Conservation (phyloP, 2,113 vertebrate species). For the Camelus dromedarius region DNA sequence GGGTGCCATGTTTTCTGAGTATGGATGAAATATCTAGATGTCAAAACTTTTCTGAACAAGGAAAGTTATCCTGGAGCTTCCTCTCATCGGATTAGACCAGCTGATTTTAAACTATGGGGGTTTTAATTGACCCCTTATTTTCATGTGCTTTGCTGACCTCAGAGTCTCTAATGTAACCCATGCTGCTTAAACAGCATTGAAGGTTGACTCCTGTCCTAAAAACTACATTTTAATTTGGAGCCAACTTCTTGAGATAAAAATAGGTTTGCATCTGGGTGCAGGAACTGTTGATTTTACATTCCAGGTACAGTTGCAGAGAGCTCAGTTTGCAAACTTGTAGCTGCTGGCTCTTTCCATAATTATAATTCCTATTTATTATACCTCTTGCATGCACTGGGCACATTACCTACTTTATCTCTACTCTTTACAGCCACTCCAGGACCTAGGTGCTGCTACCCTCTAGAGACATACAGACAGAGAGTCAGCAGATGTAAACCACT, state of each 20-base stretch:
- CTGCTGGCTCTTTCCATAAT: slow-evolving; percentile 3
- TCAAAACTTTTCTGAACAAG: slow-evolving; percentile 37
- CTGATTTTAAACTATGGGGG: neutral
- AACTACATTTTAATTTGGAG: neutral
- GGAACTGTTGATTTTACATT: slow-evolving; percentile 34
- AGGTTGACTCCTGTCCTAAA: slow-evolving; percentile 33
- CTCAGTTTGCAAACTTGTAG: neutral
- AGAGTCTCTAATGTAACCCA: neutral
- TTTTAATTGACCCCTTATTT: slow-evolving; percentile 3
- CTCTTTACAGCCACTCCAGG: neutral
- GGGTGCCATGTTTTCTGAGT: neutral
- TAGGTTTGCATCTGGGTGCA: neutral
- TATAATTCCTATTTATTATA: slow-evolving; percentile 36
- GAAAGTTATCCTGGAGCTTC: neutral
- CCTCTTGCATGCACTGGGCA: neutral
- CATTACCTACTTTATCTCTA: neutral
- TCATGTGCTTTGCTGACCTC: neutral
- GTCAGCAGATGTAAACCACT: slow-evolving; percentile 1
- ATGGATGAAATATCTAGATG: neutral
- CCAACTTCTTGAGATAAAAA: slow-evolving; percentile 43
- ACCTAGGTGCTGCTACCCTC: neutral
- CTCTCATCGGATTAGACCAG: neutral
- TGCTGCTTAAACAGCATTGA: neutral
- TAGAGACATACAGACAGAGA: neutral
- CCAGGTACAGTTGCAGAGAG: neutral